These are phyloP conservation scores for Drosophila pseudoananassae DNA, from an alignment of 1,140 invertebrate genomes.

Conservation along the genomic window DNA sequence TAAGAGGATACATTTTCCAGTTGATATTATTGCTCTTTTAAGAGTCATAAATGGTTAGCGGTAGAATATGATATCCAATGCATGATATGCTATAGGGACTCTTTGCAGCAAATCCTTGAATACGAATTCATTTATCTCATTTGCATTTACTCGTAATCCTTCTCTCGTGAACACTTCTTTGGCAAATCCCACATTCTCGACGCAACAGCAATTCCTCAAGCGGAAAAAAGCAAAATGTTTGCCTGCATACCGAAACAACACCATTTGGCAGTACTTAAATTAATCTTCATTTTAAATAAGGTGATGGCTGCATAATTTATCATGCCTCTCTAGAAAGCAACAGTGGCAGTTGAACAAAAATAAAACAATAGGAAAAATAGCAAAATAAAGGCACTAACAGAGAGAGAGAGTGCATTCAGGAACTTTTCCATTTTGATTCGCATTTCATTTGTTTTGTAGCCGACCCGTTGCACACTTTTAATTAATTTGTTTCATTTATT, in stretches of 20 bases:
- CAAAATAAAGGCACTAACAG: conserved; percentile 11
- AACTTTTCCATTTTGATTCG: conserved; percentile 43
- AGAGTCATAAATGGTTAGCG: conserved; percentile 1
- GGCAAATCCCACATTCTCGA: conserved; percentile 28
- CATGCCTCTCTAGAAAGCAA: conserved; percentile 26
- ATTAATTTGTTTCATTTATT: conserved; percentile 75
- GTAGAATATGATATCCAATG: not conserved
- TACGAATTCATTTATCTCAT: conserved; percentile 27
- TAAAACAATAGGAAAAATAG: not conserved
- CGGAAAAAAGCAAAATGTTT: not conserved
- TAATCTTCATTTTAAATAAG: conserved; percentile 72
- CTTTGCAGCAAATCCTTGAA: conserved; percentile 12
- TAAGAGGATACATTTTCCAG: conserved; percentile 2
- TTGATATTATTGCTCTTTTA: conserved; percentile 15
- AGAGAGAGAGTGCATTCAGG: conserved; percentile 12
- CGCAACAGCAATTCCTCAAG: conserved; percentile 41
- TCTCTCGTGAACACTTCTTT: conserved; percentile 8
- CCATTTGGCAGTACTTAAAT: conserved; percentile 53
- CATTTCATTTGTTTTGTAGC: conserved; percentile 66
- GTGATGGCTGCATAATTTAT: conserved; percentile 56
- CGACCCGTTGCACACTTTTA: conserved; percentile 68
- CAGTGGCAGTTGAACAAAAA: not conserved
- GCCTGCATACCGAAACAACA: not conserved
- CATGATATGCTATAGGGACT: not conserved
- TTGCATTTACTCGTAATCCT: conserved; percentile 24